Evolutionary conservation across 2,797 vertebrate species (phyloP).

Genomic region (Benthosema pterotum): DNA sequence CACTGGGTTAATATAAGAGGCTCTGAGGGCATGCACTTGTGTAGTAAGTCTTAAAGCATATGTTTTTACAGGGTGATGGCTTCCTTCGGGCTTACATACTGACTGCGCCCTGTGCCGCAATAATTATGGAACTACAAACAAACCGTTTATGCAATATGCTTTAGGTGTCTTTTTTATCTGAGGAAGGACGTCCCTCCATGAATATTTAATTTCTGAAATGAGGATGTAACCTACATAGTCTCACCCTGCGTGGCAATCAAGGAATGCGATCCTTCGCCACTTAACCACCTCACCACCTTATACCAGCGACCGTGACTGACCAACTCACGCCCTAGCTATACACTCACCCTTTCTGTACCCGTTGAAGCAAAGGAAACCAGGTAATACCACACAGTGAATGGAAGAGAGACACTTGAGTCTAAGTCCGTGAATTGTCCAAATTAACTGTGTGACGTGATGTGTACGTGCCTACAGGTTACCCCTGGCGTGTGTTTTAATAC

Average conservation of each 20-base stretch:
- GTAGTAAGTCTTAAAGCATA: too few relatives aligned
- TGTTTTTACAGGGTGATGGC: too few relatives aligned
- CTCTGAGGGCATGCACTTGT: too few relatives aligned
- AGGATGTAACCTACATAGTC: conserved; percentile 69
- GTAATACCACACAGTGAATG: conserved; percentile 45
- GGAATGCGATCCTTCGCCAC: conserved; percentile 40
- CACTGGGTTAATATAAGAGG: too few relatives aligned
- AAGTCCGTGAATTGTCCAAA: conserved; percentile 53
- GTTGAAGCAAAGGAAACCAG: conserved; percentile 56
- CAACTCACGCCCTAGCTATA: neutral
- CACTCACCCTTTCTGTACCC: neutral
- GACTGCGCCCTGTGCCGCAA: too few relatives aligned
- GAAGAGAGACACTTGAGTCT: conserved; percentile 45
- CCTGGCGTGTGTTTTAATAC: conserved; percentile 43
- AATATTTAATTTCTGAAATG: conserved; percentile 74
- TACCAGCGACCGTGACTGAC: too few relatives aligned
- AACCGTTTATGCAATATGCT: neutral
- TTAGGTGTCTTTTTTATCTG: neutral
- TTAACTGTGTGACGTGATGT: conserved; percentile 43
- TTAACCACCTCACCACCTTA: neutral
- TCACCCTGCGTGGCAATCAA: conserved; percentile 29
- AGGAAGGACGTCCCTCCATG: conserved; percentile 52
- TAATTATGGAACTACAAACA: too few relatives aligned
- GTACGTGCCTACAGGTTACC: conserved; percentile 39
- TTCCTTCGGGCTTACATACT: too few relatives aligned